Evolutionary conservation across 1,140 invertebrate species (phyloP).

Genomic region (Bombus picipes): DNA sequence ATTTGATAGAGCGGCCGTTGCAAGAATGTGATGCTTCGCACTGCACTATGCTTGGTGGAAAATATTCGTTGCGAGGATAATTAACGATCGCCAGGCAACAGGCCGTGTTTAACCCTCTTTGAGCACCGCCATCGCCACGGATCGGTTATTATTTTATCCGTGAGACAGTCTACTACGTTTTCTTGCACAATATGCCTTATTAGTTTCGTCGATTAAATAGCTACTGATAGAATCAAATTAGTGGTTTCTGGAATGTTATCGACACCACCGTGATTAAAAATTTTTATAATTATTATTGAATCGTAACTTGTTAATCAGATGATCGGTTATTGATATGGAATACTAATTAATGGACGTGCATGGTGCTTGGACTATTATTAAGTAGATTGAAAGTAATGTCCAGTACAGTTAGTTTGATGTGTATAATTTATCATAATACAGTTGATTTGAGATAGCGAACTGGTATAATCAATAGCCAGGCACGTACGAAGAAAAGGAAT

Average conservation of each 20-base stretch:
- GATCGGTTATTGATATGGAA: not conserved
- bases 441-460: not conserved
- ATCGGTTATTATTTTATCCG: slow-evolving; percentile 15
- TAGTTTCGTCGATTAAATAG: not conserved
- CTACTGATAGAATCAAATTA: not conserved
- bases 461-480: not conserved
- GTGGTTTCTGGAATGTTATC: not conserved
- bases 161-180: not conserved
- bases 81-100: not conserved
- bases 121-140: not conserved
- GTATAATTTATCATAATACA: not conserved
- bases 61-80: slow-evolving; percentile 1
- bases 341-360: not conserved
- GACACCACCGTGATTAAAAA: not conserved
- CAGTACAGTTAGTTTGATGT: not conserved
- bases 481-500: not conserved
- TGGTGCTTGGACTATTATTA: not conserved
- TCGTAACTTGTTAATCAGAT: not conserved
- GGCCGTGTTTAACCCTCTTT: not conserved
- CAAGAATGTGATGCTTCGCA: not conserved
- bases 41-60: not conserved
- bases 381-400: not conserved
- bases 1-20: slow-evolving; percentile 4
- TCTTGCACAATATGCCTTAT: not conserved
- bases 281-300: no score